phyloP scores from a whole-genome alignment of 2,888 invertebrate species.

The Dolichopus griseipennis region DNA sequence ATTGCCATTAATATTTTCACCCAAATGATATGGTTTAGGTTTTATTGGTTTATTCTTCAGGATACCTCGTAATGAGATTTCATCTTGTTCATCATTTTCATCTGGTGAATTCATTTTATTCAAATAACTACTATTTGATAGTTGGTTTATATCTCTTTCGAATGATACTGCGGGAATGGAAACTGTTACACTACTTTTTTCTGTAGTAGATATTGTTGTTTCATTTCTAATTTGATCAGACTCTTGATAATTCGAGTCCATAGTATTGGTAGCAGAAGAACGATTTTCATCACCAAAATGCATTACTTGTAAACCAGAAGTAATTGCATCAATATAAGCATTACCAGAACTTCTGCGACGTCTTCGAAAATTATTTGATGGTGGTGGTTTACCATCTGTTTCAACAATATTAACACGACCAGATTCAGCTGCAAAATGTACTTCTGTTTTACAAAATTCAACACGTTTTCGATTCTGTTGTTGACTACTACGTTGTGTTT shows the following conservation, averaged over 20 bases:
- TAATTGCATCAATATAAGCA: conserved; percentile 30
- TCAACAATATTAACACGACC: conserved; percentile 80
- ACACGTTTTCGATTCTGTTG: conserved; percentile 53
- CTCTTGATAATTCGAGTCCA: neutral
- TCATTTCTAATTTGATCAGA: neutral
- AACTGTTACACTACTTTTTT: conserved; percentile 30
- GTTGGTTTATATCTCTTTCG: conserved; percentile 36
- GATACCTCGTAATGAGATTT: conserved; percentile 56
- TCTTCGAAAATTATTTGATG: conserved; percentile 69
- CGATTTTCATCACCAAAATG: conserved; percentile 54
- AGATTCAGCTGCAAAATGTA: conserved; percentile 78
- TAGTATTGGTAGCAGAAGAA: neutral
- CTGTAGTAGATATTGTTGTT: neutral
- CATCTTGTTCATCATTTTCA: conserved; percentile 30
- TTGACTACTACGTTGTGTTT: conserved; percentile 18
- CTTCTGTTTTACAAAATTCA: conserved; percentile 80
- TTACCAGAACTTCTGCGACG: conserved; percentile 51
- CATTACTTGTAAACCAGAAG: conserved; percentile 49
- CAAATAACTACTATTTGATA: conserved; percentile 26
- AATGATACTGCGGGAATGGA: conserved; percentile 32
- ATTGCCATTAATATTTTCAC: conserved; percentile 51
- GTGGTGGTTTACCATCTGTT: conserved; percentile 79
- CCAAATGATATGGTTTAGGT: conserved; percentile 65
- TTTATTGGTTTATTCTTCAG: conserved; percentile 65
- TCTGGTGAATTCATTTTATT: neutral